Percentiles rank a stretch among this genome's conserved stretches.
Evolutionary conservation across 1,140 invertebrate species (phyloP).

Genomic region (Samia ricini): DNA sequence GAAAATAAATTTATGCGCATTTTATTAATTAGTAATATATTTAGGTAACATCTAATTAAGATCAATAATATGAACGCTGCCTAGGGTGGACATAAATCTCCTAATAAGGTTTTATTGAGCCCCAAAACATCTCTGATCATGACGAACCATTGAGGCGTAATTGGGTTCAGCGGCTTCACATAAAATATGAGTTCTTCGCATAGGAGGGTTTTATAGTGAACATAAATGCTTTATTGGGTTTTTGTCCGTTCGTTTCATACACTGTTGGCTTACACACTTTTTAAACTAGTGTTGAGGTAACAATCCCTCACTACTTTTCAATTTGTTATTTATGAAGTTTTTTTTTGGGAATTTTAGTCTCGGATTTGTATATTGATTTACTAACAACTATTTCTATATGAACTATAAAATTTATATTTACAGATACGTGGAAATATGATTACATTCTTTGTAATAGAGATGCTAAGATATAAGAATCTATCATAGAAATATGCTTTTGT

Average conservation of each 20-base stretch:
- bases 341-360: not conserved
- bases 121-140: constrained; percentile 71
- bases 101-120: constrained; percentile 62
- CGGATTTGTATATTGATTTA: no score
- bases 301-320: not conserved
- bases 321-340: not conserved
- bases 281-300: constrained; percentile 6
- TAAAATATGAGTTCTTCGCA: constrained; percentile 71
- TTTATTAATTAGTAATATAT: constrained; percentile 52
- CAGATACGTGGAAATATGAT: no score
- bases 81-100: constrained; percentile 66
- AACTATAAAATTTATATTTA: no score
- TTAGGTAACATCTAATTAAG: not conserved
- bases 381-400: no score
- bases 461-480: no score
- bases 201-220: constrained; percentile 68
- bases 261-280: constrained; percentile 25
- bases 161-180: constrained; percentile 69
- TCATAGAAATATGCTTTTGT: no score
- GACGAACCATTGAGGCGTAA: constrained; percentile 74
- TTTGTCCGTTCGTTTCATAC: constrained; percentile 54
- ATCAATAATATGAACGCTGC: constrained; percentile 40
- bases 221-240: constrained; percentile 75
- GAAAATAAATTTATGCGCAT: constrained; percentile 13
- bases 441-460: no score